These are phyloP conservation scores for Nezara viridula DNA, from an alignment of 2,888 invertebrate species.

Conservation along the genomic window DNA sequence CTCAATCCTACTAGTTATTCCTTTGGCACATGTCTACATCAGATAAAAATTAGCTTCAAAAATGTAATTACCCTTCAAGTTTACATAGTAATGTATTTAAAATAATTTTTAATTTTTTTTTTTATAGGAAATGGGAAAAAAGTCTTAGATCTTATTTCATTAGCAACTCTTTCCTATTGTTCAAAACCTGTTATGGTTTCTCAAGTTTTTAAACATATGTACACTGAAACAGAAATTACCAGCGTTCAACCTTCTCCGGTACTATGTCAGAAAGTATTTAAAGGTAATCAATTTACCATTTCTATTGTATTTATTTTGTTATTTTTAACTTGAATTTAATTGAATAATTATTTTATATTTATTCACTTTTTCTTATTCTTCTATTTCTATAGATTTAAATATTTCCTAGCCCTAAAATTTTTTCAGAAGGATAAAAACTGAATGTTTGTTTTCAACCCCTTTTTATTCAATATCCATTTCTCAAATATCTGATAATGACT, in stretches of 20 bases:
- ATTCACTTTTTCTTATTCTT: neutral
- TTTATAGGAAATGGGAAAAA: conserved; percentile 37
- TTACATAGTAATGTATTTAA: too few relatives aligned
- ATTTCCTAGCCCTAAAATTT: too few relatives aligned
- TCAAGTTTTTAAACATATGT: conserved; percentile 24
- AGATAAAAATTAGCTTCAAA: too few relatives aligned
- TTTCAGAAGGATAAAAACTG: too few relatives aligned
- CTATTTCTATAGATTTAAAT: too few relatives aligned
- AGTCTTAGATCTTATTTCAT: conserved; percentile 2
- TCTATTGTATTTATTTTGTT: neutral
- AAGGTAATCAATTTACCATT: neutral
- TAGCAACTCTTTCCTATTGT: neutral
- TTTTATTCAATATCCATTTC: too few relatives aligned
- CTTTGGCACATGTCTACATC: too few relatives aligned
- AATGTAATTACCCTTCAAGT: too few relatives aligned
- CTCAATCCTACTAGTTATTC: too few relatives aligned
- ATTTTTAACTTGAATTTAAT: neutral
- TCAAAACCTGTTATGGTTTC: neutral
- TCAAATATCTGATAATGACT: too few relatives aligned
- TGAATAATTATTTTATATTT: neutral
- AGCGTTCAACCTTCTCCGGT: neutral
- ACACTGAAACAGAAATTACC: conserved; percentile 6
- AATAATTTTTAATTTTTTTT: neutral
- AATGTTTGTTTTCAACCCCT: too few relatives aligned
- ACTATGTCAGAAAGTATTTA: conserved; percentile 1